phyloP scores from a whole-genome alignment of 23 tunicate species.

The Halocynthia aurantium region DNA sequence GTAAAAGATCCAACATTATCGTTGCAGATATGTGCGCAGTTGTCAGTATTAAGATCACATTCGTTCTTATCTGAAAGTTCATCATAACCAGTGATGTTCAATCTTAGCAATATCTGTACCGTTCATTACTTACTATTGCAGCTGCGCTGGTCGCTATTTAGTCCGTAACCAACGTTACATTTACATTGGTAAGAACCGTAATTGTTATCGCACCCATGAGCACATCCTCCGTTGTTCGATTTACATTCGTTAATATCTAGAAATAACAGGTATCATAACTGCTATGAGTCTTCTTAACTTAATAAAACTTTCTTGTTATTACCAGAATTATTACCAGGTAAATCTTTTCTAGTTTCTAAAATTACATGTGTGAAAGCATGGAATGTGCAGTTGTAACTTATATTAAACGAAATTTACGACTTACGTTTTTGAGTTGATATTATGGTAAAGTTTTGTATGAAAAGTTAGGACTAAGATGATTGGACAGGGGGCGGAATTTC shows the following conservation, averaged over 20 bases:
- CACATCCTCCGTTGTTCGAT: not conserved
- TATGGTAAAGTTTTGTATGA: no score
- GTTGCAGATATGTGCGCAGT: slow-evolving; percentile 19
- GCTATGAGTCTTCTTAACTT: no score
- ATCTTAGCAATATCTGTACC: not conserved
- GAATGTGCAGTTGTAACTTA: no score
- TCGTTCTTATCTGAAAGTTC: slow-evolving; percentile 29
- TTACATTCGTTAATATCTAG: slow-evolving; percentile 12
- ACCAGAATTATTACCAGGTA: no score
- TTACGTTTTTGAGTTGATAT: no score
- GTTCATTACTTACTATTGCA: slow-evolving; percentile 18
- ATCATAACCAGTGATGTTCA: not conserved
- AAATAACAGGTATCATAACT: not conserved
- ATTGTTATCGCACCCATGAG: slow-evolving; percentile 26
- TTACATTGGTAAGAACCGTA: slow-evolving; percentile 30
- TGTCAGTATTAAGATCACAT: slow-evolving; percentile 11
- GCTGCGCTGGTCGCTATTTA: not conserved
- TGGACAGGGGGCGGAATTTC: no score
- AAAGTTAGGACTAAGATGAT: no score
- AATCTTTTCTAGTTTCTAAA: no score
- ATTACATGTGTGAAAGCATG: no score
- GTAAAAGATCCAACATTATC: slow-evolving; percentile 24
- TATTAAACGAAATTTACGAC: no score
- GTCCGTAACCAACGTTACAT: slow-evolving; percentile 23
- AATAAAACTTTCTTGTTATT: no score